Conservation (phyloP, 2,113 vertebrate species). For the Rousettus leschenaultii region DNA sequence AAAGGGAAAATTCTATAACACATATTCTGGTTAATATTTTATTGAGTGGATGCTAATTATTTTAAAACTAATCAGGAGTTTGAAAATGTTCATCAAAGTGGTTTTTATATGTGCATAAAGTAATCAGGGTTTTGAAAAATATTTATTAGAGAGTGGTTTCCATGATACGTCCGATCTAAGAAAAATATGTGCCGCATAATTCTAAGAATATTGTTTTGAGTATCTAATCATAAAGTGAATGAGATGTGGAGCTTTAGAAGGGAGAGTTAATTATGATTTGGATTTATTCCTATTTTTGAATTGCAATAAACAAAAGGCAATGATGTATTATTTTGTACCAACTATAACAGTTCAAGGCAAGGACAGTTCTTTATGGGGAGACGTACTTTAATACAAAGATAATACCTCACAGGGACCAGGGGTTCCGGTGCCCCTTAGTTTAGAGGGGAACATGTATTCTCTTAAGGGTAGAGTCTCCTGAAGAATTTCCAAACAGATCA, state of each 20-base stretch:
- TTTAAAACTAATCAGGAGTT: constrained; percentile 33
- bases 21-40: neutral
- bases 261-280: neutral
- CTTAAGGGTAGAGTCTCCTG: neutral
- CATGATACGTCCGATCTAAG: neutral
- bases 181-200: neutral
- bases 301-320: neutral
- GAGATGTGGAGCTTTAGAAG: neutral
- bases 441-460: neutral
- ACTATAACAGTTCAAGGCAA: neutral
- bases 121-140: constrained; percentile 18
- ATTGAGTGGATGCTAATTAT: neutral
- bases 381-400: neutral
- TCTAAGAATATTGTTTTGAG: neutral
- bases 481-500: neutral
- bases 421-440: neutral
- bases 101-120: neutral
- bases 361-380: neutral
- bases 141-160: neutral
- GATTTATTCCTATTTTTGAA: neutral
- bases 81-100: neutral
- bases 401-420: neutral
- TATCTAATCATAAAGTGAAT: neutral
- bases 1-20: neutral
- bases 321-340: neutral